These are phyloP conservation scores for Drosophila aff. DNA, from an alignment of 1,140 invertebrate genomes.

Conservation along the genomic window DNA sequence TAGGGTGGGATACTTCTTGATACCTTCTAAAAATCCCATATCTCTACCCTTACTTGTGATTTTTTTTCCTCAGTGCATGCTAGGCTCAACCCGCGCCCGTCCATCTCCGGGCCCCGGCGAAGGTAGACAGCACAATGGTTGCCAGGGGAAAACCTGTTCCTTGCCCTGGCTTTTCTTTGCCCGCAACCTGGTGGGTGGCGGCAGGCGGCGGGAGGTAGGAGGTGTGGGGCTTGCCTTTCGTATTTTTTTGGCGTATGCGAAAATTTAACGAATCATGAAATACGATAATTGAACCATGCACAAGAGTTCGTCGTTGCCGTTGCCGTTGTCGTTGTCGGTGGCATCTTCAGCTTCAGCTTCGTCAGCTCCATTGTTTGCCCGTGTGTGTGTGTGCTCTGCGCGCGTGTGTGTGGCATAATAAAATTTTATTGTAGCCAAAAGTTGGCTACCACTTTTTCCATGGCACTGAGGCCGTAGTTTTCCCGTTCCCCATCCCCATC, in stretches of 20 bases:
- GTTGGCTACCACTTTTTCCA: slow-evolving; percentile 76
- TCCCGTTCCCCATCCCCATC: slow-evolving; percentile 10
- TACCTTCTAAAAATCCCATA: background rate
- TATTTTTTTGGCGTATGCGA: slow-evolving; percentile 82
- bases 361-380: slow-evolving; percentile 69
- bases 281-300: slow-evolving; percentile 84
- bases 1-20: background rate
- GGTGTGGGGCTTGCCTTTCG: slow-evolving; percentile 53
- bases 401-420: slow-evolving; percentile 80
- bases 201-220: background rate
- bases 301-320: slow-evolving; percentile 71
- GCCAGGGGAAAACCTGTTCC: slow-evolving; percentile 75
- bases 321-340: slow-evolving; percentile 41
- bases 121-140: slow-evolving; percentile 80
- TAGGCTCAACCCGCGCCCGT: background rate
- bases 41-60: background rate
- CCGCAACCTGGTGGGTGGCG: slow-evolving; percentile 18
- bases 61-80: background rate
- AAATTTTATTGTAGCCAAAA: slow-evolving; percentile 83
- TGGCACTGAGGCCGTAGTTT: slow-evolving; percentile 52
- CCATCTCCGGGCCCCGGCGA: slow-evolving; percentile 39
- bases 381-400: slow-evolving; percentile 33
- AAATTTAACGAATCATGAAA: slow-evolving; percentile 84
- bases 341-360: slow-evolving; percentile 65
- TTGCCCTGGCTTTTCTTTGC: slow-evolving; percentile 65